A percentile compares a stretch with the other conserved stretches of the same genome.
phyloP scores from a whole-genome alignment of 2,113 vertebrate genomes.

The Suncus etruscus region DNA sequence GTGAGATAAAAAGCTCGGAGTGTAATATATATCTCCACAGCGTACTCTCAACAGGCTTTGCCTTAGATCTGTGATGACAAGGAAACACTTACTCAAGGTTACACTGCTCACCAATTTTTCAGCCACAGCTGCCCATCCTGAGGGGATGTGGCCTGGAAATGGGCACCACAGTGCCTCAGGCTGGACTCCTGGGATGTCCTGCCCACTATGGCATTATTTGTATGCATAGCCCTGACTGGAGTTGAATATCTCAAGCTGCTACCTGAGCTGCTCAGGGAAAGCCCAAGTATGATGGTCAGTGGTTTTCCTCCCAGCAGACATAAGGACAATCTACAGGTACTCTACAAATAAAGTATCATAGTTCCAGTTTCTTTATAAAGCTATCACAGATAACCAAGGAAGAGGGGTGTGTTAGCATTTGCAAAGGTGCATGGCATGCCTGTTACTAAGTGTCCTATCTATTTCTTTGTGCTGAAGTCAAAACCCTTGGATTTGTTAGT shows the following conservation, averaged over 20 bases:
- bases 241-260: not conserved
- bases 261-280: not conserved
- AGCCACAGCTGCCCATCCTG: slow-evolving; percentile 82
- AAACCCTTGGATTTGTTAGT: slow-evolving; percentile 45
- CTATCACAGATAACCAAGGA: not conserved
- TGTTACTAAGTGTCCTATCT: not conserved
- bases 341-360: not conserved
- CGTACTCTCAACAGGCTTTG: slow-evolving; percentile 88
- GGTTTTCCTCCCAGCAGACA: not conserved
- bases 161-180: slow-evolving; percentile 62
- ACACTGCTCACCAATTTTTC: slow-evolving; percentile 84
- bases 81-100: slow-evolving; percentile 90
- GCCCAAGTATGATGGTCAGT: not conserved
- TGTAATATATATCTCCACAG: slow-evolving; percentile 89
- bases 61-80: slow-evolving; percentile 89
- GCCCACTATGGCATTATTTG: not conserved
- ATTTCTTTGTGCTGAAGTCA: not conserved
- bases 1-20: slow-evolving; percentile 89
- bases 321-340: not conserved
- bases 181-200: not conserved
- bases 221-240: not conserved
- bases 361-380: not conserved
- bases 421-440: not conserved
- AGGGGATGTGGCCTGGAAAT: slow-evolving; percentile 74
- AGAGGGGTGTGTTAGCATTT: not conserved